Base-by-base conservation (phyloP, 2,797 vertebrate species). In the Miichthys miiuy region DNA sequence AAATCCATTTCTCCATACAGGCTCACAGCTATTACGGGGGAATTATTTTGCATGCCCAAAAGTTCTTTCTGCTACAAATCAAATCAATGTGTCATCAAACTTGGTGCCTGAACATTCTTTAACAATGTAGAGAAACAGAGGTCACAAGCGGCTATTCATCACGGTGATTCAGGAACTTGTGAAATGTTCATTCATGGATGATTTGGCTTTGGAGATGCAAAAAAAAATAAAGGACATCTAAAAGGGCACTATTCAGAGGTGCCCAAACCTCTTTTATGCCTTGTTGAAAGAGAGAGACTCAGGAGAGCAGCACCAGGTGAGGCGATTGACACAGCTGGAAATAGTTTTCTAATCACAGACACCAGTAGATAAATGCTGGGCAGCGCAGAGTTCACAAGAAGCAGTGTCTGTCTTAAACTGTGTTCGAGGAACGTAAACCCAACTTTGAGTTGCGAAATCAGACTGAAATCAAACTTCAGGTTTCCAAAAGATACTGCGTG, bases 21-120 rank as follows among this genome's bases (percentile, higher is more conserved):
- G 48, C 87, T 83, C 58, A 77, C 63, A 75, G 73, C 78, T 75
- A 84, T 88, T 77, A 87, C 62, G 25, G 64, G 7, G 30, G 63
- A 79, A 72, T 66, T 81, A 82, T 88, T 89, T 79, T 83, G 77
- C 67, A 81, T 74, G 62, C 42, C 70, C 64, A 80, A 88, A 91
- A 85, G 82, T 90, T 89, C 20, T 75, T 34, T 57, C 62, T 47
- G 70, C 62, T 5, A 83, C 83, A 87, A 85, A 91, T 89, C 69
- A 89, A 86, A 81, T 79, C 69, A 70, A 50, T 34, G 66, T 76
- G 69, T 83, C 68, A 52, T 67, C 77, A 42, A 58, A 76, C 55
- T 76, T 20, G n/a, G 55, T 51, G 64, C 72, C 51, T 69, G 65
- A 65, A 64, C 34, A 62, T 72, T 81, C 25, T 65, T 78, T 54